Evolutionary conservation across 2,113 vertebrate genomes (phyloP), one percentile per base, ranked within the genome.

Genomic region (Paradoxurus hermaphroditus): DNA sequence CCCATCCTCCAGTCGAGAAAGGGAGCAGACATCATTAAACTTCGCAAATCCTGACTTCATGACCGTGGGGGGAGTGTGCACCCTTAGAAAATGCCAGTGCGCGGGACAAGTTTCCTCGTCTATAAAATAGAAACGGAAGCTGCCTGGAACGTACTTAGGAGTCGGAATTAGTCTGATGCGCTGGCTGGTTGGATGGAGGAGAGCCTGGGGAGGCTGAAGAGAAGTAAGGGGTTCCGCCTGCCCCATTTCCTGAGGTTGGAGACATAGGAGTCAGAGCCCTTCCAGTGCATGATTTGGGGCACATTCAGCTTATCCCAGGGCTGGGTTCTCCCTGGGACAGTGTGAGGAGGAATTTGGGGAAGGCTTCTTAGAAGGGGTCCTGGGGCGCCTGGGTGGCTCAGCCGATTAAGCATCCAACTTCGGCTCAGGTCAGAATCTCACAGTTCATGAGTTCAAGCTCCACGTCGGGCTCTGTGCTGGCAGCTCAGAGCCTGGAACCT

Each of bases 191-290:
- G 49, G 63, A 13, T 51, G 29, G 46, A 19, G 0, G 53, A 19
- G 49, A 62, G 21, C 18, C 59, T 44, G 13, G 44, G 5, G 36
- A 86, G 11, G 21, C 21, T 41, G 21, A 36, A 81, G 63, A 16
- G 73, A 44, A 82, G 29, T 8, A 23, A 11, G 63, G 39, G 21
- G 41, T 67, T 44, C 39, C n/a, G 63, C 10, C 15, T 44, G 46
- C 12, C 15, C 0, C 10, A 1, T n/a, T 49, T 15, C 39, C 10
- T 0, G 41, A 14, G 12, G 39, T n/a, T 39, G 62, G 39, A 34
- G 21, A 14, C 0, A 2, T 7, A 44, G 56, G 53, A 31, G 39
- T 63, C 27, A 18, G 59, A 41, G 23, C 14, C 27, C 25, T 39
- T 34, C 0, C 4, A 36, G 5, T 0, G 6, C 63, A 39, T 67